phyloP scores from a whole-genome alignment of 2,113 vertebrate genomes.

The Periophthalmodon schlosseri region DNA sequence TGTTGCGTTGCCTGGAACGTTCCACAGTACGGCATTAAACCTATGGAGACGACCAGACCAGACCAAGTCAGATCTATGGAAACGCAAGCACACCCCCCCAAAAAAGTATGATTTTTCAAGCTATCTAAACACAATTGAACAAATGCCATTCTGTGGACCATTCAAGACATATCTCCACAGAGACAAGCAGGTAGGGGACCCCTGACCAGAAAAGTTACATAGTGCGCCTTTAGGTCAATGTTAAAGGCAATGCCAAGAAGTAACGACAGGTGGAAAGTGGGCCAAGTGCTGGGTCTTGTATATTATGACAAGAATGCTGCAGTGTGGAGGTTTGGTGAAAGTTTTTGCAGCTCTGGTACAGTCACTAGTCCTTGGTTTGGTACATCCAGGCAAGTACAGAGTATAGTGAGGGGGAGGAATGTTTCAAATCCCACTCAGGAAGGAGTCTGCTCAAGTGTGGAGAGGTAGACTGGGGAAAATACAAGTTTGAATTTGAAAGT shows the following conservation, averaged over 20 bases:
- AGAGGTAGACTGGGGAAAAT: not conserved
- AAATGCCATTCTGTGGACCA: no score
- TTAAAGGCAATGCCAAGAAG: not conserved
- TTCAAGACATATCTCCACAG: no score
- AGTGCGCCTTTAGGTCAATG: not conserved
- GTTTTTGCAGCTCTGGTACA: not conserved
- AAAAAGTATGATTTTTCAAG: no score
- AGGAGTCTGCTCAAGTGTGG: not conserved
- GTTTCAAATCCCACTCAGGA: not conserved
- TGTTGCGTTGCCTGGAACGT: no score
- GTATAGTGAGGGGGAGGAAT: slow-evolving; percentile 6
- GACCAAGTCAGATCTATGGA: no score
- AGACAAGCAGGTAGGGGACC: no score
- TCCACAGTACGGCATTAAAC: no score
- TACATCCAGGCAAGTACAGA: not conserved
- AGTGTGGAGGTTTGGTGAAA: not conserved
- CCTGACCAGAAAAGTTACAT: no score
- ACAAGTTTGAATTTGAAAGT: not conserved
- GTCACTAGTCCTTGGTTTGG: not conserved
- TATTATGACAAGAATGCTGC: not conserved
- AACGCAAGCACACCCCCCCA: no score
- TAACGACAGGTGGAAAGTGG: not conserved
- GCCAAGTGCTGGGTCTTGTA: not conserved
- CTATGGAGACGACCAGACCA: no score
- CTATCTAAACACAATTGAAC: no score